These are phyloP conservation scores for Clanis bilineata DNA, from an alignment of 2,888 invertebrate genomes.

Conservation along the genomic window DNA sequence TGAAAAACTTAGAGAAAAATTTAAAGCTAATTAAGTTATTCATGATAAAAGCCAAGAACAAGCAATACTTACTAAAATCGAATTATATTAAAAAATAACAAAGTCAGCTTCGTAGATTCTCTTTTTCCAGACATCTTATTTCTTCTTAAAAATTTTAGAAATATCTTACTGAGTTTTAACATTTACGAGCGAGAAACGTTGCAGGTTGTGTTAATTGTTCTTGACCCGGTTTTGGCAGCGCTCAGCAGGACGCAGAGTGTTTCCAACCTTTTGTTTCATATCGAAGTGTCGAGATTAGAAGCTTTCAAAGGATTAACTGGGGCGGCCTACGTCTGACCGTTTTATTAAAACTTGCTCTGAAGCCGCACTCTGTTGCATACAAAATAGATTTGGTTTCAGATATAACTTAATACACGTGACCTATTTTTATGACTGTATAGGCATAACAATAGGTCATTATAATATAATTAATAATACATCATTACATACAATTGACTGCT, in stretches of 20 bases:
- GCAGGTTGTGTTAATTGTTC: constrained; percentile 7
- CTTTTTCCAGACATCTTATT: not conserved
- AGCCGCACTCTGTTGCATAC: constrained; percentile 44
- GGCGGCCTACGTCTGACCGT: constrained; percentile 54
- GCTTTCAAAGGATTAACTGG: constrained; percentile 69
- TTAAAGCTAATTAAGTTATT: too few species aligned
- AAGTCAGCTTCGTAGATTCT: too few species aligned
- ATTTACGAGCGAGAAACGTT: constrained; percentile 10
- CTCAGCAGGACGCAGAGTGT: constrained; percentile 36
- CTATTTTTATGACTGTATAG: too few species aligned
- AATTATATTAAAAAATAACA: too few species aligned
- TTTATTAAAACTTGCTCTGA: constrained; percentile 61
- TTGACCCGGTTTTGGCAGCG: constrained; percentile 4
- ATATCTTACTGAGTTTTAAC: constrained; percentile 8
- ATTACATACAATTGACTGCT: too few species aligned
- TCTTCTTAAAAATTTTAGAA: not conserved
- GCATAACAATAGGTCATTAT: too few species aligned
- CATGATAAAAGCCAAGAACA: too few species aligned
- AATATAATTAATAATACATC: too few species aligned
- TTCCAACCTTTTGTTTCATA: constrained; percentile 40
- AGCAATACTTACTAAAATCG: too few species aligned
- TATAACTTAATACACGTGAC: constrained; percentile 22
- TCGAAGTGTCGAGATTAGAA: constrained; percentile 57
- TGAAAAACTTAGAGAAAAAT: too few species aligned
- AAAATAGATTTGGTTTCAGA: constrained; percentile 55